Base-by-base conservation (phyloP, 2,888 invertebrate species). In the Busseola fusca region DNA sequence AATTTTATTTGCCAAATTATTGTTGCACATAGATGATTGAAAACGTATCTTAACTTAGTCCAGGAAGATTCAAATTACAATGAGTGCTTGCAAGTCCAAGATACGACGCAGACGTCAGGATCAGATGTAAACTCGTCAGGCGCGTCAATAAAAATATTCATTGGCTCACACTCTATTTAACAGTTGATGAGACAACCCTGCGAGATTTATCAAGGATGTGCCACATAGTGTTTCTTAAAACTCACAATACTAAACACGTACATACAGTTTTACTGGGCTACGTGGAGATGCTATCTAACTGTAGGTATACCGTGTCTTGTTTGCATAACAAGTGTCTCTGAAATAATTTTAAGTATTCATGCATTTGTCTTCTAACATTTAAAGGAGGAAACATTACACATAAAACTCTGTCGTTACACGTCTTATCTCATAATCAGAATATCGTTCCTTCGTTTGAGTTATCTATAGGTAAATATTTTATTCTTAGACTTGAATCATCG, bases 131-230 rank as follows among this genome's bases (percentile, higher is more conserved):
- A 93, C 92, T 90, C 87, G 93, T 91, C 90, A 87, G 91, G 90
- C 93, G 89, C 92, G 93, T 94, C 94, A 93, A 94, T 95, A 94
- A 95, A 95, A 94, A 95, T 95, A 95, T 95, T 95, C 94, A 95
- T 95, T 93, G 91, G 91, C 92, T 94, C 91, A 92, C 93, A 94
- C 94, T 94, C 93, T 94, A 93, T 94, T 95, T 93, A 94, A 92
- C 93, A 92, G 90, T 90, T 92, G 92, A 93, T 93, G 92, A 91
- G 93, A 93, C 92, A 92, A 89, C 90, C 89, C 89, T 91, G 86
- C 82, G 80, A 86, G 83, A 81, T 82, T 82, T 76, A 84, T 88
- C 87, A 94, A 88, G 94, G 94, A 89, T 92, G 93, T 83, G 69
- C 76, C 58, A 73, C 73, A 74, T 81, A 70, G 60, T 62, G 59